A percentile compares a stretch with the other conserved stretches of the same genome.
Evolutionary conservation across 2,888 invertebrate species (phyloP).

Genomic region (Ditylenchus weischeri): DNA sequence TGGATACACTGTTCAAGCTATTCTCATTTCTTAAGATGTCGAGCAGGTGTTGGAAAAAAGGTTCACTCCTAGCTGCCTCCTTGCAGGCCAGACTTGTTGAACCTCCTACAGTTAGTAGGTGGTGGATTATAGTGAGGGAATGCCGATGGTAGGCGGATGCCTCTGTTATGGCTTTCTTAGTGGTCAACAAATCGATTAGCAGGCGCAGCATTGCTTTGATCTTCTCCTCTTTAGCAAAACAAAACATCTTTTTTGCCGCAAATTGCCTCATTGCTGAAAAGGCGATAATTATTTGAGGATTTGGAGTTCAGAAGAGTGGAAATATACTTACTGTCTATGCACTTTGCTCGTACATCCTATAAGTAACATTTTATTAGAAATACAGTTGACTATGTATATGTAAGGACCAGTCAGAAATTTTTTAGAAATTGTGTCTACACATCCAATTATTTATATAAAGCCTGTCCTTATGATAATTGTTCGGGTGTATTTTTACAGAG

Average conservation of each 20-base stretch:
- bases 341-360: constrained; percentile 3
- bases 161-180: neutral
- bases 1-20: no score
- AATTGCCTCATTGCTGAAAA: constrained; percentile 2
- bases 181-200: neutral
- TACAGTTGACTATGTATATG: no score
- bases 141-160: constrained; percentile 3
- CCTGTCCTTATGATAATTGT: no score
- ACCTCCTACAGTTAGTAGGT: neutral
- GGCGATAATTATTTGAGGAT: no score
- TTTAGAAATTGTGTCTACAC: no score
- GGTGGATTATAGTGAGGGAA: constrained; percentile 6
- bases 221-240: neutral
- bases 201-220: neutral
- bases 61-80: constrained; percentile 3
- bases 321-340: neutral
- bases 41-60: neutral
- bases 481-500: no score
- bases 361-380: neutral
- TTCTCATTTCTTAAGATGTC: neutral
- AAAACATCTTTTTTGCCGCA: neutral
- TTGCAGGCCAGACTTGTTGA: neutral
- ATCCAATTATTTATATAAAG: no score
- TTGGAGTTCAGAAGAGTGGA: no score
- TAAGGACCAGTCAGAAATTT: no score